Evolutionary conservation across 2,888 invertebrate genomes (phyloP).

Genomic region (Drepana falcataria): DNA sequence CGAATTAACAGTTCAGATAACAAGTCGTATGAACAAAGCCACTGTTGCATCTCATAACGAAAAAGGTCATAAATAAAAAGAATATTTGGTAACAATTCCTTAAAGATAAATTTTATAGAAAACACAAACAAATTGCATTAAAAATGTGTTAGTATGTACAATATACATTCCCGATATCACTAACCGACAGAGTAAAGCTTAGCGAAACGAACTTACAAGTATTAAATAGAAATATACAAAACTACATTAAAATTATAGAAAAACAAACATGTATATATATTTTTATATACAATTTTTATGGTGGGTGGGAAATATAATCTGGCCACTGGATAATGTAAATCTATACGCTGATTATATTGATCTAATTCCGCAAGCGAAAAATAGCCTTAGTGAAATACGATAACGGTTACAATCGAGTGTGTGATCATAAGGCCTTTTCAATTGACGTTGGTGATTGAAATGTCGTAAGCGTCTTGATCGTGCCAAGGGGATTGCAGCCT

Average conservation of each 20-base stretch:
- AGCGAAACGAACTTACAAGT: not conserved
- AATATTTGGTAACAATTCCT: slow-evolving; percentile 79
- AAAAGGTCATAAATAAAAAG: slow-evolving; percentile 63
- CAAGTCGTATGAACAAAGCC: not conserved
- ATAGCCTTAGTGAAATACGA: slow-evolving; percentile 4
- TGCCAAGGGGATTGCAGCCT: not conserved
- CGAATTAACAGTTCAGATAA: too few species aligned
- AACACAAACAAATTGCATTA: slow-evolving; percentile 30
- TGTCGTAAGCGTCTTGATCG: not conserved
- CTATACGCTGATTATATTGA: slow-evolving; percentile 16
- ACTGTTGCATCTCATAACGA: slow-evolving; percentile 25
- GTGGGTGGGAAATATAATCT: slow-evolving; percentile 66
- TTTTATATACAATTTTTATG: slow-evolving; percentile 62
- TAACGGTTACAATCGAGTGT: slow-evolving; percentile 10
- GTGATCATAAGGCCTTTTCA: slow-evolving; percentile 1
- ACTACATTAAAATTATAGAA: slow-evolving; percentile 43
- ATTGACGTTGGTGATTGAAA: not conserved
- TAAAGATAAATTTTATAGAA: slow-evolving; percentile 32
- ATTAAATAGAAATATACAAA: slow-evolving; percentile 40
- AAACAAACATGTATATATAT: slow-evolving; percentile 44
- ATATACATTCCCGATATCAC: slow-evolving; percentile 42
- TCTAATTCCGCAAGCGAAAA: slow-evolving; percentile 6
- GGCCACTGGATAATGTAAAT: slow-evolving; percentile 44
- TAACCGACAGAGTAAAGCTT: slow-evolving; percentile 34
- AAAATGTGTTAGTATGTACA: slow-evolving; percentile 58